phyloP scores from a whole-genome alignment of 2,888 invertebrate genomes.

The Trachelus tabidus region DNA sequence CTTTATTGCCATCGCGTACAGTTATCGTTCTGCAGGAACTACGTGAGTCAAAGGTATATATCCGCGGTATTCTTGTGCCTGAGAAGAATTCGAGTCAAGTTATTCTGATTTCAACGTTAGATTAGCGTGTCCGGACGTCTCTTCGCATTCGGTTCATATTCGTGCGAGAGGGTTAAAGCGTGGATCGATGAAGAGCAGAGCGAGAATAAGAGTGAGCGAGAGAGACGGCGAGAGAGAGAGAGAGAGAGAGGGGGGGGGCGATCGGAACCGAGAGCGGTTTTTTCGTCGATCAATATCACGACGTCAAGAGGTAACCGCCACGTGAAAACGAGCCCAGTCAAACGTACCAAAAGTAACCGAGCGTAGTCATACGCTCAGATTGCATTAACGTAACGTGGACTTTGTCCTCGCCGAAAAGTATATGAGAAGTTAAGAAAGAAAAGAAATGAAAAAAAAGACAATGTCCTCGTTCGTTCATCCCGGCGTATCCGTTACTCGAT shows the following conservation, averaged over 20 bases:
- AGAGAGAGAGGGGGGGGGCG: not conserved
- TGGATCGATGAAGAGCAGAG: not conserved
- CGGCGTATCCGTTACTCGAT: not conserved
- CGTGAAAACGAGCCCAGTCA: not conserved
- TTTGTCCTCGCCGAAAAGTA: not conserved
- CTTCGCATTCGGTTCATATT: not conserved
- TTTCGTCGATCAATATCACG: not conserved
- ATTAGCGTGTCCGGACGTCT: not conserved
- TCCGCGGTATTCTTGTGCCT: not conserved
- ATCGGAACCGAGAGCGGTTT: not conserved
- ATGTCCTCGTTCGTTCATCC: not conserved
- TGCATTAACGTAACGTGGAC: not conserved
- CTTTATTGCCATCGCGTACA: slow-evolving; percentile 32
- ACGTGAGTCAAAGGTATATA: not conserved
- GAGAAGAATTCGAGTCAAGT: not conserved
- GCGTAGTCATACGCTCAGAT: not conserved
- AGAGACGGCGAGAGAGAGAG: too few relatives aligned
- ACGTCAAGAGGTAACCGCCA: not conserved
- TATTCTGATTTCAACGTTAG: not conserved
- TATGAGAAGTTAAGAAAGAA: not conserved
- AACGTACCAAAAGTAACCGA: not conserved
- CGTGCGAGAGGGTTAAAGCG: not conserved
- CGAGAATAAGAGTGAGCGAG: not conserved
- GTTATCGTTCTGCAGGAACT: slow-evolving; percentile 19
- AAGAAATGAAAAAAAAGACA: not conserved